Conservation (phyloP, 92 coral and sea anemone species). For the Parazoanthus darwini region DNA sequence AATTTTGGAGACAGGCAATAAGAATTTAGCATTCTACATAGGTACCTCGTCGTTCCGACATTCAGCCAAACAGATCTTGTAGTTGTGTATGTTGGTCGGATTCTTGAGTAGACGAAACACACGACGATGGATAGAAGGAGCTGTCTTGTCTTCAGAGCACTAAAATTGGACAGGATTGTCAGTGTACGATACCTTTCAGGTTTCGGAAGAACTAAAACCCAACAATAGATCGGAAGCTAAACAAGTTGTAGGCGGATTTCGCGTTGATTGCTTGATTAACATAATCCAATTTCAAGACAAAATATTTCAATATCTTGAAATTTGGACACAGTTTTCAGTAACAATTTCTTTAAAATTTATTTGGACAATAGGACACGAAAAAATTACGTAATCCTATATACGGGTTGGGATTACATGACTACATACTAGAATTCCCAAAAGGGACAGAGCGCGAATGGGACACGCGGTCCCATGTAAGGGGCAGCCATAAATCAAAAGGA, state of each 20-base stretch:
- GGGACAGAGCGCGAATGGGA: neutral
- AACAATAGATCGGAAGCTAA: neutral
- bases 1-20: neutral
- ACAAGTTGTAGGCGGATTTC: too few relatives aligned
- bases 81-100: constrained; percentile 67
- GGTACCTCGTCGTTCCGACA: constrained; percentile 64
- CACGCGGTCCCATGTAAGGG: neutral
- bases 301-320: too few relatives aligned
- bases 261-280: too few relatives aligned
- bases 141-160: constrained; percentile 78
- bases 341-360: too few relatives aligned
- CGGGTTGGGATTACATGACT: too few relatives aligned
- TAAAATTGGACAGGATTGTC: constrained; percentile 16
- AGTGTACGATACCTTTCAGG: neutral
- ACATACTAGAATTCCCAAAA: neutral
- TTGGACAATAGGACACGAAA: too few relatives aligned
- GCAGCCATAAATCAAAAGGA: neutral
- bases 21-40: neutral
- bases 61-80: constrained; percentile 75
- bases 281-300: too few relatives aligned
- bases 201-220: neutral
- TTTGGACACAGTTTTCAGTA: too few relatives aligned
- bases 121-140: constrained; percentile 67
- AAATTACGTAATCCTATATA: too few relatives aligned
- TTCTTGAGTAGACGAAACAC: constrained; percentile 67